Conservation (phyloP, 2,888 invertebrate genomes). For the Sphinx pinastri region DNA sequence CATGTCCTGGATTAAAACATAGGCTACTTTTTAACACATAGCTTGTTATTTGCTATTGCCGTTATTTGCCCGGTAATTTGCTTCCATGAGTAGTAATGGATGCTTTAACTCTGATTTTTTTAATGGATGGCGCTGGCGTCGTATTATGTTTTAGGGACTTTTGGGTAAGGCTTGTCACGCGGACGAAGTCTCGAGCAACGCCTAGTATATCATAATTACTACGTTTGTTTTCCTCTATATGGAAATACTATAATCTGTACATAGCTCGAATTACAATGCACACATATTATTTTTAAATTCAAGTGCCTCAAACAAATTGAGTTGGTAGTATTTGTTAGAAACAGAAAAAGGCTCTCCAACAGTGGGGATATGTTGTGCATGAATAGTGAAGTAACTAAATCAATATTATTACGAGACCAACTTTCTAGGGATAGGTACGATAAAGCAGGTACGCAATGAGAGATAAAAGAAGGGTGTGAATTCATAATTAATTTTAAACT, state of each 20-base stretch:
- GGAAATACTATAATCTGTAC: not conserved
- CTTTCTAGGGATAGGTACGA: slow-evolving; percentile 55
- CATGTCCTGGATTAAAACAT: too few relatives aligned
- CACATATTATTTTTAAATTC: slow-evolving; percentile 51
- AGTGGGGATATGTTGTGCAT: slow-evolving; percentile 54
- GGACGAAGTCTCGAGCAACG: too few relatives aligned
- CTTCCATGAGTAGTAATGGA: too few relatives aligned
- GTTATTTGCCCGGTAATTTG: too few relatives aligned
- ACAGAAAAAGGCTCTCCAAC: slow-evolving; percentile 46
- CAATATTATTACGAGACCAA: slow-evolving; percentile 69
- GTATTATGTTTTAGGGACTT: too few relatives aligned
- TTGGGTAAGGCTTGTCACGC: too few relatives aligned
- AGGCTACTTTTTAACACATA: too few relatives aligned
- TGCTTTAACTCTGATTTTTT: too few relatives aligned
- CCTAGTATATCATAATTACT: not conserved
- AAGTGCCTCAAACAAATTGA: slow-evolving; percentile 51
- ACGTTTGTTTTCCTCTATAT: not conserved
- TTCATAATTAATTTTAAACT: not conserved
- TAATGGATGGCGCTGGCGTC: too few relatives aligned
- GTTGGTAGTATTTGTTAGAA: slow-evolving; percentile 50
- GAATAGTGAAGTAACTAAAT: slow-evolving; percentile 58
- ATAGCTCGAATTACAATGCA: slow-evolving; percentile 40
- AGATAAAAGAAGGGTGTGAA: not conserved
- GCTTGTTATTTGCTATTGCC: too few relatives aligned
- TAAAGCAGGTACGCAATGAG: slow-evolving; percentile 25